Percentiles rank a stretch among this genome's conserved stretches.
Evolutionary conservation across 2,113 vertebrate species (phyloP).

Genomic region (Hystrix brachyura): DNA sequence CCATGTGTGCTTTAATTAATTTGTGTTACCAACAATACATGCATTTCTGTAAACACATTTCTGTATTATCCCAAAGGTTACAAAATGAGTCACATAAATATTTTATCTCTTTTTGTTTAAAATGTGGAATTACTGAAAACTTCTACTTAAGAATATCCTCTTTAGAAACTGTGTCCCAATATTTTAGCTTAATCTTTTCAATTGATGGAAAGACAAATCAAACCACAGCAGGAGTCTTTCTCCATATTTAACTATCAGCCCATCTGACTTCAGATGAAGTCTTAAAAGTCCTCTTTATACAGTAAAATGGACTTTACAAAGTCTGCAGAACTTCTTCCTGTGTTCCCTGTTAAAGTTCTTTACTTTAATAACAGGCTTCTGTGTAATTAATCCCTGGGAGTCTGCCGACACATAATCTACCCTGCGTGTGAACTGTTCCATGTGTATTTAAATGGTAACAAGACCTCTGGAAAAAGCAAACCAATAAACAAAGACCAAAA

Average conservation of each 20-base stretch:
- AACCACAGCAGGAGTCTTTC: background rate
- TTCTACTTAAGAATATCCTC: constrained; percentile 37
- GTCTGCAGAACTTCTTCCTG: constrained; percentile 70
- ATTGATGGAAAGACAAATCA: constrained; percentile 42
- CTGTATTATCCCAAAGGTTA: background rate
- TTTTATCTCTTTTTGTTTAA: constrained; percentile 51
- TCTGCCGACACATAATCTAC: constrained; percentile 65
- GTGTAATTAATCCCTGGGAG: constrained; percentile 70
- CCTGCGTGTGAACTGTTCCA: constrained; percentile 11
- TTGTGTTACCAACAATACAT: background rate
- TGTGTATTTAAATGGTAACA: constrained; percentile 70
- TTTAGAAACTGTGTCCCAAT: background rate
- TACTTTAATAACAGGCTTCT: constrained; percentile 76
- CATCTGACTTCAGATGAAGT: constrained; percentile 45
- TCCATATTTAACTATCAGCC: constrained; percentile 36
- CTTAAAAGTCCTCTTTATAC: constrained; percentile 68
- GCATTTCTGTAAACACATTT: background rate
- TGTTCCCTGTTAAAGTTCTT: constrained; percentile 56
- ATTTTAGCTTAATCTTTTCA: constrained; percentile 45
- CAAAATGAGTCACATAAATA: constrained; percentile 50
- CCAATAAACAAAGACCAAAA: constrained; percentile 78
- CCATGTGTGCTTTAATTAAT: background rate
- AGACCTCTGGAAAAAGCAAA: constrained; percentile 72
- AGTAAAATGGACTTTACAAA: constrained; percentile 64
- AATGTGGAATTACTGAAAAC: constrained; percentile 28